Evolutionary conservation across 2,797 vertebrate genomes (phyloP).

Genomic region (Anabas testudineus): DNA sequence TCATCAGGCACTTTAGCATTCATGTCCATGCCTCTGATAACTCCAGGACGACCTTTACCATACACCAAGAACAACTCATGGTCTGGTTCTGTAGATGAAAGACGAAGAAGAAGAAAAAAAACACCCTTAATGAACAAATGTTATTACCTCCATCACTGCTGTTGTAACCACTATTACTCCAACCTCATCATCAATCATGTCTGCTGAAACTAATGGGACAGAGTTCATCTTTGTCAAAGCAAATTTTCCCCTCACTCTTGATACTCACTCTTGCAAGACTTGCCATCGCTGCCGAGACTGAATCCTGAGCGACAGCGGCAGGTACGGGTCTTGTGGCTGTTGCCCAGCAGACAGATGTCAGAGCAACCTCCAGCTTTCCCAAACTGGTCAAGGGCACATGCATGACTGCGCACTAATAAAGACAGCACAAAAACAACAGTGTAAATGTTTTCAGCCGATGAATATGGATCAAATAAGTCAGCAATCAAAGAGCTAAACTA

Average conservation of each 20-base stretch:
- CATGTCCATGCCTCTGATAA: slow-evolving; percentile 98
- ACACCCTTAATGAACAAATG: not conserved
- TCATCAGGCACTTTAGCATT: slow-evolving; percentile 94
- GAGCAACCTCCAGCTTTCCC: slow-evolving; percentile 96
- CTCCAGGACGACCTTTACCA: slow-evolving; percentile 94
- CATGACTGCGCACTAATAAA: slow-evolving; percentile 91
- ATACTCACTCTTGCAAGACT: slow-evolving; percentile 98
- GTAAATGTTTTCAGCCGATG: accelerated
- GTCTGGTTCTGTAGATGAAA: slow-evolving; percentile 88
- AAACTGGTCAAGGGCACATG: slow-evolving; percentile 92
- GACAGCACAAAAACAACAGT: slow-evolving; percentile 1
- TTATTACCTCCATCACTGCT: not conserved
- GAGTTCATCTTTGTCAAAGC: not conserved
- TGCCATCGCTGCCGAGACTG: slow-evolving; percentile 96
- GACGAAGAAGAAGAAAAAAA: not conserved
- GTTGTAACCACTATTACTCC: not conserved
- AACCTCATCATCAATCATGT: slow-evolving; percentile 4
- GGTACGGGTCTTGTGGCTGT: slow-evolving; percentile 96
- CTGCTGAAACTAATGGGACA: not conserved
- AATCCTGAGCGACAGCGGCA: slow-evolving; percentile 97
- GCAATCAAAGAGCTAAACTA: not conserved
- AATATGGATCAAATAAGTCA: not conserved
- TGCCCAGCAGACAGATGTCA: slow-evolving; percentile 95
- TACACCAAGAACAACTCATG: slow-evolving; percentile 97
- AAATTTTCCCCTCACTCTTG: not conserved